phyloP scores from a whole-genome alignment of 2,113 vertebrate genomes.

The Tylochromis polylepis region DNA sequence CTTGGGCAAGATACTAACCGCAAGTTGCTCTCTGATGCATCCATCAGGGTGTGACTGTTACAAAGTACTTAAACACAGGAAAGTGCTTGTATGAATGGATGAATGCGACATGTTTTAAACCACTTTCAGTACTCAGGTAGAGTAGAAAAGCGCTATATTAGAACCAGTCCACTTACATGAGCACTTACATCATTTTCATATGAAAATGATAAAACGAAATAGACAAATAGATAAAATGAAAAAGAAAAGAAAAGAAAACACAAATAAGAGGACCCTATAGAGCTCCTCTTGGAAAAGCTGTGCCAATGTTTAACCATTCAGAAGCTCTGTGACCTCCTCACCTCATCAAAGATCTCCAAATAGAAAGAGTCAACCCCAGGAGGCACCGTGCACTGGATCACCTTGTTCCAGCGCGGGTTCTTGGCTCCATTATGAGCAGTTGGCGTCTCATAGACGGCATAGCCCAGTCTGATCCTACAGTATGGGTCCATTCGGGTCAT shows the following conservation, averaged over 20 bases:
- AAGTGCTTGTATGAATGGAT: not conserved
- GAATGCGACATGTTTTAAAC: not conserved
- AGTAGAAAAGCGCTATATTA: not conserved
- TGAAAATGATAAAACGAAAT: not conserved
- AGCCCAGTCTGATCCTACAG: slow-evolving; percentile 89
- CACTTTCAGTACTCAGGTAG: not conserved
- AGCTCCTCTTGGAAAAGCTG: not conserved
- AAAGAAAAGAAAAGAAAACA: not conserved
- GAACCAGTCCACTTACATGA: not conserved
- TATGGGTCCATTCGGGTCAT: slow-evolving; percentile 99
- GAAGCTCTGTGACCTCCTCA: slow-evolving; percentile 44
- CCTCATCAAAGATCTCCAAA: slow-evolving; percentile 98
- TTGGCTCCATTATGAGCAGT: slow-evolving; percentile 97
- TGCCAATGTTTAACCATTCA: not conserved
- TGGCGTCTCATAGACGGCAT: slow-evolving; percentile 93
- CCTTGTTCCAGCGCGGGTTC: slow-evolving; percentile 98
- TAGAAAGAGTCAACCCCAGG: slow-evolving; percentile 96
- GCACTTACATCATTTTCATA: too few species aligned
- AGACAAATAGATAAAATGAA: not conserved
- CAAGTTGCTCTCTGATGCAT: rapidly evolving
- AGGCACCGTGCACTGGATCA: slow-evolving; percentile 93
- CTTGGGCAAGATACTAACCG: not conserved
- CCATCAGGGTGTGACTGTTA: not conserved
- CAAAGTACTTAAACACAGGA: not conserved
- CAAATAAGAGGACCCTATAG: not conserved